phyloP scores from a whole-genome alignment of 2,113 vertebrate species.

The Brachirus orientalis region DNA sequence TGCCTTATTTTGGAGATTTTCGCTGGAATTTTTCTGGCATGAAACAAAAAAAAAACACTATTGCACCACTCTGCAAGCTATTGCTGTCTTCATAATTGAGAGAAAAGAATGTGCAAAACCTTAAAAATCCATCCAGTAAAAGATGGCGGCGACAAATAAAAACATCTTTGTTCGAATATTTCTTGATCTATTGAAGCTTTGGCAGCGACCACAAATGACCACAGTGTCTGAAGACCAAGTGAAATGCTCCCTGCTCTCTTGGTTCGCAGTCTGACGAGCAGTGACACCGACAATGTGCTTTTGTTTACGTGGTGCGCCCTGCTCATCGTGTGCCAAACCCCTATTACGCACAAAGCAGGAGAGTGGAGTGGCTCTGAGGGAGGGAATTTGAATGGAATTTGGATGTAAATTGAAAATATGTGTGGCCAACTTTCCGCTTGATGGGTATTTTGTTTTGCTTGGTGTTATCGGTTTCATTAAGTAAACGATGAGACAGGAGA shows the following conservation, averaged over 20 bases:
- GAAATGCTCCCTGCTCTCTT: slow-evolving; percentile 29
- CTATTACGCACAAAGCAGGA: slow-evolving; percentile 59
- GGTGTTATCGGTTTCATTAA: background rate
- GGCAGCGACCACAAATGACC: slow-evolving; percentile 6
- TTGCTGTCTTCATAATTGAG: background rate
- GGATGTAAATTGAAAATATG: too few relatives aligned
- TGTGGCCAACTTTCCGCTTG: too few relatives aligned
- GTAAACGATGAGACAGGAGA: background rate
- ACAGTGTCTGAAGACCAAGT: slow-evolving; percentile 10
- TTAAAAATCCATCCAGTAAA: slow-evolving; percentile 29
- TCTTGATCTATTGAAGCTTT: background rate
- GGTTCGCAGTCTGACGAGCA: slow-evolving; percentile 48
- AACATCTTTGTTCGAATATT: slow-evolving; percentile 13
- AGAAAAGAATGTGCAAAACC: slow-evolving; percentile 9
- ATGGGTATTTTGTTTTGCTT: too few relatives aligned
- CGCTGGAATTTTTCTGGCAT: background rate
- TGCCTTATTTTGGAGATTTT: slow-evolving; percentile 7
- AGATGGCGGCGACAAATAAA: background rate
- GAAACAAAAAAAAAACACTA: slow-evolving; percentile 14
- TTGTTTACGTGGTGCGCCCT: slow-evolving; percentile 73
- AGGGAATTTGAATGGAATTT: background rate
- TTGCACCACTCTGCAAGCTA: background rate
- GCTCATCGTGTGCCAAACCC: slow-evolving; percentile 56
- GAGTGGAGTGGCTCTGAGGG: slow-evolving; percentile 4
- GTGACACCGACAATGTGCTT: slow-evolving; percentile 77